phyloP scores from a whole-genome alignment of 30 jellyfish, hydroid and myxozoan species.

The Aurelia aurita region DNA sequence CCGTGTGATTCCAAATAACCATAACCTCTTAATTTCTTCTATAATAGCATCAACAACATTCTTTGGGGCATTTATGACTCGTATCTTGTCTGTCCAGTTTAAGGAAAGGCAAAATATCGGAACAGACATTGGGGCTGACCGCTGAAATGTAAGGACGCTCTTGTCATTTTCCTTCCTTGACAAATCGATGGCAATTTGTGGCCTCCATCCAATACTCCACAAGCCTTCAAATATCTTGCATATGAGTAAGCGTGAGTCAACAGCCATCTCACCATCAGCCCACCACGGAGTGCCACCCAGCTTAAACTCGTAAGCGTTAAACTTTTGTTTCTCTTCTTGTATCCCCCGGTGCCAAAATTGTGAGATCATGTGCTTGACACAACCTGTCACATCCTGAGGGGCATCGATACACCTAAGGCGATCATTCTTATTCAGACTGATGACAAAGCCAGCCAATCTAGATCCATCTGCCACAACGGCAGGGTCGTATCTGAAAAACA shows the following conservation, averaged over 20 bases:
- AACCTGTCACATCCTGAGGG: conserved; percentile 25
- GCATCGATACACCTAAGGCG: conserved; percentile 66
- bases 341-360: conserved; percentile 75
- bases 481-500: conserved; percentile 62
- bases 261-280: conserved; percentile 71
- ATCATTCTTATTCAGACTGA: conserved; percentile 62
- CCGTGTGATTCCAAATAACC: conserved; percentile 47
- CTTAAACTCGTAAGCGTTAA: conserved; percentile 66
- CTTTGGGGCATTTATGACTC: conserved; percentile 77
- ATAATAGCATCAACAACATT: conserved; percentile 42
- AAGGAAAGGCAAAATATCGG: conserved; percentile 66
- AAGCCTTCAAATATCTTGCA: conserved; percentile 60
- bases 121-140: conserved; percentile 48
- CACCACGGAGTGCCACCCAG: conserved; percentile 86
- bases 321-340: conserved; percentile 58
- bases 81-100: conserved; percentile 61
- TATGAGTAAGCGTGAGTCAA: conserved; percentile 52
- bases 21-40: conserved; percentile 33
- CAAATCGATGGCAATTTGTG: conserved; percentile 59
- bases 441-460: conserved; percentile 39
- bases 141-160: conserved; percentile 58
- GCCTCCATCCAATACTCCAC: conserved; percentile 65
- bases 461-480: conserved; percentile 43
- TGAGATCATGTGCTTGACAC: conserved; percentile 24
- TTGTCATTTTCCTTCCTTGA: conserved; percentile 68